A percentile compares a stretch with the other conserved stretches of the same genome.
Evolutionary conservation across 2,888 invertebrate genomes (phyloP).

Genomic region (Zaprionus bogoriensis): DNA sequence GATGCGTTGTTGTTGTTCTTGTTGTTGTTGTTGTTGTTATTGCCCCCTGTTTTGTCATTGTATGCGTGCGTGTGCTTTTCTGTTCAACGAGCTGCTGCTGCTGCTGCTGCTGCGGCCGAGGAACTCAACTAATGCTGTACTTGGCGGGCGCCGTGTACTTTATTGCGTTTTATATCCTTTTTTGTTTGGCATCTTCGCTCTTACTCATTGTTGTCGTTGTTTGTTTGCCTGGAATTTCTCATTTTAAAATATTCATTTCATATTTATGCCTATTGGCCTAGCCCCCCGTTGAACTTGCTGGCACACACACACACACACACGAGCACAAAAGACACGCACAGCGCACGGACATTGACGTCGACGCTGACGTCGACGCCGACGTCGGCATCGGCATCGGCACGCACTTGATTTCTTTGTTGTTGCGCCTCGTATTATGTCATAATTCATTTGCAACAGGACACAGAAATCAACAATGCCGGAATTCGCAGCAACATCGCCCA

Average conservation of each 20-base stretch:
- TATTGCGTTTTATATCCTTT: slow-evolving; percentile 62
- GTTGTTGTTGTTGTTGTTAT: slow-evolving; percentile 32
- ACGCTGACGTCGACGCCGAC: slow-evolving; percentile 14
- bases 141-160: slow-evolving; percentile 54
- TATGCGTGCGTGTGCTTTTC: slow-evolving; percentile 54
- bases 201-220: slow-evolving; percentile 27
- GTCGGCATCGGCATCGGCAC: slow-evolving; percentile 28
- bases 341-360: slow-evolving; percentile 15
- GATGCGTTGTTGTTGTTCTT: slow-evolving; percentile 22
- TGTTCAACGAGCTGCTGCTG: slow-evolving; percentile 33
- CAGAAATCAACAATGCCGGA: slow-evolving; percentile 62
- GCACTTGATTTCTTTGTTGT: slow-evolving; percentile 50
- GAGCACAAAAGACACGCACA: slow-evolving; percentile 9
- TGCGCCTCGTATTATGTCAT: slow-evolving; percentile 67
- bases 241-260: slow-evolving; percentile 67
- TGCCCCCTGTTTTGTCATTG: slow-evolving; percentile 50
- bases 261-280: slow-evolving; percentile 42
- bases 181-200: slow-evolving; percentile 47
- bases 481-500: slow-evolving; percentile 48
- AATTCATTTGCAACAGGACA: slow-evolving; percentile 69
- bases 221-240: slow-evolving; percentile 54
- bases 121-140: slow-evolving; percentile 60
- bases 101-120: slow-evolving; percentile 43
- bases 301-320: slow-evolving; percentile 16
- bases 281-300: slow-evolving; percentile 5